phyloP scores from a whole-genome alignment of 2,113 vertebrate species.

The Desmodus rotundus region DNA sequence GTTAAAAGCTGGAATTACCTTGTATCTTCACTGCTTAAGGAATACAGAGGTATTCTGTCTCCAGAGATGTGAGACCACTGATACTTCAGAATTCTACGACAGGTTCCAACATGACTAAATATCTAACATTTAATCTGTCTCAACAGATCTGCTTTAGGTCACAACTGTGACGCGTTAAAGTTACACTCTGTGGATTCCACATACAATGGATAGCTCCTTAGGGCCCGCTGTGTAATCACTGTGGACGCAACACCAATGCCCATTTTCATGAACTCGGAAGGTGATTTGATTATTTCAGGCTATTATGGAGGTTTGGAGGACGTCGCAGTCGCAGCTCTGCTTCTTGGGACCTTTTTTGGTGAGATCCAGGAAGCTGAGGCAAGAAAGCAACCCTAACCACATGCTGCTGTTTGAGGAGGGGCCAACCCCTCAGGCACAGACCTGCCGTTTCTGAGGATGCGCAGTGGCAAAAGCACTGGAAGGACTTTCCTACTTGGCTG shows the following conservation, averaged over 20 bases:
- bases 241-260: not conserved
- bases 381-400: not conserved
- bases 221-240: not conserved
- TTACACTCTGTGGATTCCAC: not conserved
- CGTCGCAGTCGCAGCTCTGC: not conserved
- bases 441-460: not conserved
- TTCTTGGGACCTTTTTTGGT: not conserved
- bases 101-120: not conserved
- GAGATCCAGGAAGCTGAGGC: not conserved
- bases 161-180: not conserved
- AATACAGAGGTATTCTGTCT: not conserved
- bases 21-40: not conserved
- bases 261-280: not conserved
- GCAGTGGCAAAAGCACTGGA: accelerated
- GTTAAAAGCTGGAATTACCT: not conserved
- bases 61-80: not conserved
- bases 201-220: not conserved
- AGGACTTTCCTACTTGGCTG: not conserved
- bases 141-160: not conserved
- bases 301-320: not conserved
- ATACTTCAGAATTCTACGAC: not conserved
- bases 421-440: not conserved
- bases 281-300: not conserved
- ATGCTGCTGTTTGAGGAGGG: not conserved
- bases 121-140: not conserved